phyloP scores from a whole-genome alignment of 2,797 vertebrate genomes.

The Chiloscyllium punctatum region DNA sequence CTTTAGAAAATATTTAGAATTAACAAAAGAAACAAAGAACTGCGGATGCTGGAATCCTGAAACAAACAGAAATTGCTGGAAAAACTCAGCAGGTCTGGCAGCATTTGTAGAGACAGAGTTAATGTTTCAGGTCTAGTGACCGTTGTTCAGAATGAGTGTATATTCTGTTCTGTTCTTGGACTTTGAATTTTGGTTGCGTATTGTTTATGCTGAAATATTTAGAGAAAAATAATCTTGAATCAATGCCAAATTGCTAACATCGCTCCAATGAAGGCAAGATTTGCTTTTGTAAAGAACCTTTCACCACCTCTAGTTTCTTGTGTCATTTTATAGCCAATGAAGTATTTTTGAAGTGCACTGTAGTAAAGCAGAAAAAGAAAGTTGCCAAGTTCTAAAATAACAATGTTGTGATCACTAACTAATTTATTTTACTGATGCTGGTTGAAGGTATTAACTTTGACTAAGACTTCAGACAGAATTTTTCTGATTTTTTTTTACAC shows the following conservation, averaged over 20 bases:
- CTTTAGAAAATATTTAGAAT: background rate
- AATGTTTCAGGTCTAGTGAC: too few relatives aligned
- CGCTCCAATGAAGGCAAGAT: background rate
- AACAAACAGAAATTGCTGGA: too few relatives aligned
- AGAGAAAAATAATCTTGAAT: background rate
- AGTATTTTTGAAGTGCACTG: background rate
- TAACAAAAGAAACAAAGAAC: background rate
- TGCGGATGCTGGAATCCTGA: too few relatives aligned
- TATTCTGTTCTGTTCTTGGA: background rate
- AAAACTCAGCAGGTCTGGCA: too few relatives aligned
- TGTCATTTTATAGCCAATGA: background rate
- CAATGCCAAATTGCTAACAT: background rate
- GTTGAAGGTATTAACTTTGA: background rate
- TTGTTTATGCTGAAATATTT: background rate
- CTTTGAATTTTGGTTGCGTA: background rate
- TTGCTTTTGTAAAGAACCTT: background rate
- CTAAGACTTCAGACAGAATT: background rate
- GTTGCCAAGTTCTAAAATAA: background rate
- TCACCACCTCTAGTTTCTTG: background rate
- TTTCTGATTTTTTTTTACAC: background rate
- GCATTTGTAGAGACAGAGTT: too few relatives aligned
- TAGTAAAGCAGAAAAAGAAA: background rate
- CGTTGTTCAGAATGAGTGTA: too few relatives aligned
- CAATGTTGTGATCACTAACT: background rate
- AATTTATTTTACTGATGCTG: background rate